Evolutionary conservation across 2,888 invertebrate genomes (phyloP).

Genomic region (Noctua janthina): DNA sequence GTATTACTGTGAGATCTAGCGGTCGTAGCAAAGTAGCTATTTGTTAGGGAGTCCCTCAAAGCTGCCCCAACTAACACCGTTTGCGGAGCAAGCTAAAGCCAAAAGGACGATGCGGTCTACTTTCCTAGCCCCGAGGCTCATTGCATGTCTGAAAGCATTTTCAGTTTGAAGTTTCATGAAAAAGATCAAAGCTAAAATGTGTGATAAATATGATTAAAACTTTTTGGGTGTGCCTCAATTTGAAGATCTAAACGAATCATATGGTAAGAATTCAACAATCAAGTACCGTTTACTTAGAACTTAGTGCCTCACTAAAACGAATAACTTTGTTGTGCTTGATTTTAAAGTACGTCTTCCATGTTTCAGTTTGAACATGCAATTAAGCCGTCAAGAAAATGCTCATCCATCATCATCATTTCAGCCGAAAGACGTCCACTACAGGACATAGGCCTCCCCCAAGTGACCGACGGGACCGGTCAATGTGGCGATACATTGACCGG

Average conservation of each 20-base stretch:
- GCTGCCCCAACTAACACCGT: conserved; percentile 51
- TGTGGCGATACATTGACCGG: no score
- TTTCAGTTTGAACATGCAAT: not conserved
- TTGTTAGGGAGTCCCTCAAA: conserved; percentile 43
- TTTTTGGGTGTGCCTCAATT: conserved; percentile 29
- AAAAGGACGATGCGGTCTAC: conserved; percentile 57
- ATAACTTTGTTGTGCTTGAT: not conserved
- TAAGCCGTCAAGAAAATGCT: not conserved
- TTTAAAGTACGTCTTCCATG: not conserved
- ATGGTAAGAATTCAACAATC: not conserved
- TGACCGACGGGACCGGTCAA: no score
- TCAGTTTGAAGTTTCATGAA: conserved; percentile 31
- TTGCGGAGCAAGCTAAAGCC: conserved; percentile 44
- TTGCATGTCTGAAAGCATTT: conserved; percentile 57
- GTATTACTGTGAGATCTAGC: conserved; percentile 19
- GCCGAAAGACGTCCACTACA: no score
- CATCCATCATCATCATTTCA: not conserved
- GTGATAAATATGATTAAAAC: conserved; percentile 45
- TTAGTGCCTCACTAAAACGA: not conserved
- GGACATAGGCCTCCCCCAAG: no score
- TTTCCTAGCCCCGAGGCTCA: conserved; percentile 53
- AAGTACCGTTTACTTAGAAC: not conserved
- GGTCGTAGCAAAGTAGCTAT: conserved; percentile 36
- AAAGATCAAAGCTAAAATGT: conserved; percentile 60
- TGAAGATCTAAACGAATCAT: not conserved